Evolutionary conservation across 2,888 invertebrate species (phyloP).

Genomic region (Sinelater perroti): DNA sequence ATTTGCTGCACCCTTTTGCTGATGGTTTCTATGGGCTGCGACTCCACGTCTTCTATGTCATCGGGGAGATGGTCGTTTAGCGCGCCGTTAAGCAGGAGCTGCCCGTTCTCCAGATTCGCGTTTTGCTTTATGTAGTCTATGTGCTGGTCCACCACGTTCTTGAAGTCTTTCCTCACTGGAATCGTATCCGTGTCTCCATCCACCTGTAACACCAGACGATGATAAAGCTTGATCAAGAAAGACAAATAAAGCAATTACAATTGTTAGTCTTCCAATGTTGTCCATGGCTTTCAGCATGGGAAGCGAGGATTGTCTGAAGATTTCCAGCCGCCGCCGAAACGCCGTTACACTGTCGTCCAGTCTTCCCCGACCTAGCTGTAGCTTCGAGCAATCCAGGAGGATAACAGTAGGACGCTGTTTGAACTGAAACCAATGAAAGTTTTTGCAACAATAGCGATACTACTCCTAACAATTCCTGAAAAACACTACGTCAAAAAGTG

Average conservation of each 20-base stretch:
- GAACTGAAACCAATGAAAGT: constrained; percentile 72
- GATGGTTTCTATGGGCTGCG: constrained; percentile 55
- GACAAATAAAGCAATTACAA: constrained; percentile 70
- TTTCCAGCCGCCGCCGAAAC: constrained; percentile 81
- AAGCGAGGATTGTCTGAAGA: constrained; percentile 86
- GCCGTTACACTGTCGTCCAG: constrained; percentile 89
- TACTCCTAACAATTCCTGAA: too few relatives aligned
- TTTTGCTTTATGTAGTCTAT: constrained; percentile 68
- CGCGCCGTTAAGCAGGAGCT: constrained; percentile 23
- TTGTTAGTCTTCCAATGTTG: constrained; percentile 80
- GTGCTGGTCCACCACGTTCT: constrained; percentile 72
- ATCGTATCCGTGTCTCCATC: constrained; percentile 86
- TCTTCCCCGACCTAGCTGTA: constrained; percentile 84
- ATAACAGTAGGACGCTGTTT: constrained; percentile 81
- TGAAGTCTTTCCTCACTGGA: constrained; percentile 81
- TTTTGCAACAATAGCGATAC: too few relatives aligned
- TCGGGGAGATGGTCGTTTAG: constrained; percentile 45
- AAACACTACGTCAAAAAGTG: too few relatives aligned
- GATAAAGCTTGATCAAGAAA: background rate
- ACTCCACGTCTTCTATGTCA: constrained; percentile 37
- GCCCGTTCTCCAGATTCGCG: constrained; percentile 34
- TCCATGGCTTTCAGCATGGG: constrained; percentile 90
- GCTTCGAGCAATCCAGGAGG: constrained; percentile 89
- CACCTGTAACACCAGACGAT: constrained; percentile 64
- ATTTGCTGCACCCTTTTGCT: constrained; percentile 52